Evolutionary conservation across 2,797 vertebrate species (phyloP), one percentile per base, ranked within the genome.

Genomic region (Neoniphon sammara): DNA sequence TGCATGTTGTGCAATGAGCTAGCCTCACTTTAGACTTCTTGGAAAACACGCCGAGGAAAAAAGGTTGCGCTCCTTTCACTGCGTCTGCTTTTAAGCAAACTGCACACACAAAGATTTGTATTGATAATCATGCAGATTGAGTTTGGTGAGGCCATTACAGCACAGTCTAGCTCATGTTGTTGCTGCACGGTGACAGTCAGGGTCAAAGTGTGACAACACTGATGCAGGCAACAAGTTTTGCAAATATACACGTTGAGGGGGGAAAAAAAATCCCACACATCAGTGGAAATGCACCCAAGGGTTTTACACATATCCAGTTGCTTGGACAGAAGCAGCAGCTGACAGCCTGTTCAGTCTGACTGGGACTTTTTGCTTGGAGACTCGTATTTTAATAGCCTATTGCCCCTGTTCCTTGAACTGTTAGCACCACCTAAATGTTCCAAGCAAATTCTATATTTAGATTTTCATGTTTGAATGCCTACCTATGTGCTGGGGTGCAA

Each of bases 1-100:
- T 82, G 75, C 66, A 58, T 70, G 86, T 93, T 94, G 91, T 81
- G 89, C 90, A 93, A 91, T 73, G 74, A 79, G 65, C 74, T 85
- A 82, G 80, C 82, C 80, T 85, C 84, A 83, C 81, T 88, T 80
- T 89, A 80, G 84, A 87, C 78, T 88, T 88, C 88, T 89, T 85
- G 81, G 88, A 87, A 88, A 88, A 84, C 80, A 82, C 18, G 5
- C 34, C 1, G 17, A 36, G n/a, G 47, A 66, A 67, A 73, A 70
- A 62, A 23, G 66, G 71, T 57, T 12, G 63, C 70, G 78, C 85
- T 70, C 73, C 76, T 81, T 74, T 78, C 52, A 63, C 78, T 87
- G 76, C 85, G 86, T 83, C 77, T 82, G 72, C 12, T 39, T 68
- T 27, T 49, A 66, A 49, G 57, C 58, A 0, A 27, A 30, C 53